Evolutionary conservation across 1,140 invertebrate genomes (phyloP), one percentile per base, ranked within the genome.

Genomic region (Micrasema minimum): DNA sequence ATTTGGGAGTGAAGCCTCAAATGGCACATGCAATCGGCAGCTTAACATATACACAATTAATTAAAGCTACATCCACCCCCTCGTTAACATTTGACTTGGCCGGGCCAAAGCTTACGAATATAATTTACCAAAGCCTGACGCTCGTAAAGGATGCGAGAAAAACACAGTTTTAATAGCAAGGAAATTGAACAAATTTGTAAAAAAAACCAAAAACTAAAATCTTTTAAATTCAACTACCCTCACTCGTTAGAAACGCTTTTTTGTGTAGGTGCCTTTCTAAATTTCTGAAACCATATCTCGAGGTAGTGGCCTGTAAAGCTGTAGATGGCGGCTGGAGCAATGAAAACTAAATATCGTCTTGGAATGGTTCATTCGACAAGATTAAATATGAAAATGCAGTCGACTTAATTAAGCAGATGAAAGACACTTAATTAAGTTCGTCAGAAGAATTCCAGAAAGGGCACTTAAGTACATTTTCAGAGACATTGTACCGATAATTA

Each of bases 1-100:
- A 53, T 18, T 53, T 53, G 53, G 69, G 62, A 66, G 43, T 31
- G 61, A 46, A 41, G 51, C 62, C 37, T 66, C 68, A 64, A 71
- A 72, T 72, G 70, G 70, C 70, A 72, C 70, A 62, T 72, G 70
- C 70, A 72, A 51, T 31, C 70, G 70, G 65, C 70, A 66, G 70
- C 55, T 67, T 67, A 71, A 72, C 70, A 72, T 51, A 64, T 64
- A 65, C 70, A 67, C 65, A 72, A 72, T 72, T 72, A 72, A 72
- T 72, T 72, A 72, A 67, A 66, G 37, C 62, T 64, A 61, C 31
- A 16, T 18, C 48, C 11, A 22, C 69, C 57, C 59, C 38, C 41
- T 64, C 48, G 48, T 66, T 59, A 71, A 57, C 62, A 65, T 71
- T 65, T 65, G 62, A 71, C 69, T 71, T 48, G 31, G 59, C 26